A percentile compares a stretch with the other conserved stretches of the same genome.
Conservation (phyloP, 2,888 invertebrate genomes). For the Scaptomyza caliginosa region DNA sequence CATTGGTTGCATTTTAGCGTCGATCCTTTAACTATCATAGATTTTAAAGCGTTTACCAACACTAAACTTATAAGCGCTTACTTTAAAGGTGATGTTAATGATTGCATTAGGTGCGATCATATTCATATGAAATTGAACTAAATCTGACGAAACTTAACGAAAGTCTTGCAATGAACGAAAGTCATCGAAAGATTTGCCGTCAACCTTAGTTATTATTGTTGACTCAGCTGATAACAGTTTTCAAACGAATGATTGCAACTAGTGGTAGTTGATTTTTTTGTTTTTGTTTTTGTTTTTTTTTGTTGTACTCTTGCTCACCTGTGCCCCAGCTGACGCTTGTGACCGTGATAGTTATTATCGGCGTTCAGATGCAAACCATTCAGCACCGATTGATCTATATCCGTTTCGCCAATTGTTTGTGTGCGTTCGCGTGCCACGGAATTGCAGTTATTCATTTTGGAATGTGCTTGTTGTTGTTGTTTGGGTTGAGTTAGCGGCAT, state of each 20-base stretch:
- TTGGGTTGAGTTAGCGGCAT: constrained; percentile 44
- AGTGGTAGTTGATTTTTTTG: background rate
- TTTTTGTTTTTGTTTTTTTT: background rate
- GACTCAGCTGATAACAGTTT: constrained; percentile 27
- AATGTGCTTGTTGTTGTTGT: constrained; percentile 23
- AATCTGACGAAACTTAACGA: background rate
- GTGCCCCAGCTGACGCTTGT: constrained; percentile 82
- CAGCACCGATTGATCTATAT: constrained; percentile 78
- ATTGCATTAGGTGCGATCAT: no score
- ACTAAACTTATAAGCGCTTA: no score
- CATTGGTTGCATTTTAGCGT: background rate
- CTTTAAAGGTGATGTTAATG: no score
- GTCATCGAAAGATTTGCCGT: background rate
- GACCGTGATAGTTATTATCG: constrained; percentile 67
- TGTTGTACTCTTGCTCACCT: constrained; percentile 79
- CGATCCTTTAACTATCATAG: no score
- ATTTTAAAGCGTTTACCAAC: no score
- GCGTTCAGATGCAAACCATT: constrained; percentile 62
- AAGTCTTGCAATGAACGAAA: background rate
- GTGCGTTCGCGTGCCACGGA: constrained; percentile 50
- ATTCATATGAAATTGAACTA: no score
- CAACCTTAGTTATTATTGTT: background rate
- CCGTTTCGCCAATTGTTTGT: constrained; percentile 74
- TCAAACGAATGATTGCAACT: background rate
- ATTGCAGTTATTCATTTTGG: constrained; percentile 34